A percentile compares a stretch with the other conserved stretches of the same genome.
These are phyloP conservation scores for Macrosiphum euphorbiae DNA, from an alignment of 2,888 invertebrate genomes.

Conservation along the genomic window DNA sequence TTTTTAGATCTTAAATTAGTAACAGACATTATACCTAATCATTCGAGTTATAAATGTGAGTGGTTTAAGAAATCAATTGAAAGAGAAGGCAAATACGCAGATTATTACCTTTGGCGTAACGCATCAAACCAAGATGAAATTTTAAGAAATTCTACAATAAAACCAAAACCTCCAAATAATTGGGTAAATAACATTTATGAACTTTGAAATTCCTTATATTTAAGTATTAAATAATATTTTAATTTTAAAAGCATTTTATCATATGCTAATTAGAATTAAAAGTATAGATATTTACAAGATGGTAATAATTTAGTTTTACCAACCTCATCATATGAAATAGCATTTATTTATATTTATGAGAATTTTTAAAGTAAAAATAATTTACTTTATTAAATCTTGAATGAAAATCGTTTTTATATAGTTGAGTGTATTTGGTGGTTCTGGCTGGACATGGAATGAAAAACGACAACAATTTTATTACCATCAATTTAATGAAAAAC, in stretches of 20 bases:
- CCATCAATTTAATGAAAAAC: slow-evolving; percentile 81
- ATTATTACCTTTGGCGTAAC: slow-evolving; percentile 73
- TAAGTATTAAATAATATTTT: too few species aligned
- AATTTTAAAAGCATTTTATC: neutral
- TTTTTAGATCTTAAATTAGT: slow-evolving; percentile 67
- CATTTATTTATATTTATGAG: too few species aligned
- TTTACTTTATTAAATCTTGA: neutral
- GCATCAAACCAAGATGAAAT: slow-evolving; percentile 67
- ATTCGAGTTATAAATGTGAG: slow-evolving; percentile 71
- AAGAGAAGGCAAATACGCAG: slow-evolving; percentile 69
- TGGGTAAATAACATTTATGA: slow-evolving; percentile 68
- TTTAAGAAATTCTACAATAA: neutral
- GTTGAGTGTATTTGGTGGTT: slow-evolving; percentile 71
- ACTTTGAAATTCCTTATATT: neutral
- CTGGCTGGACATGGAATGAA: slow-evolving; percentile 81
- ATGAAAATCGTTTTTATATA: slow-evolving; percentile 66
- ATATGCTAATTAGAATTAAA: neutral
- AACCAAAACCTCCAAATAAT: slow-evolving; percentile 67
- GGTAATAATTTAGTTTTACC: neutral
- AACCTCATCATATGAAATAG: too few species aligned
- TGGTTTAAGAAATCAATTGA: slow-evolving; percentile 72
- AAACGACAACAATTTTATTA: slow-evolving; percentile 80
- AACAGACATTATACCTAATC: slow-evolving; percentile 69
- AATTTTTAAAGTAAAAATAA: too few species aligned
- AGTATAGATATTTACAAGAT: neutral